Evolutionary conservation across 92 coral and sea anemone species (phyloP).

Genomic region (Epizoanthus scotinus): DNA sequence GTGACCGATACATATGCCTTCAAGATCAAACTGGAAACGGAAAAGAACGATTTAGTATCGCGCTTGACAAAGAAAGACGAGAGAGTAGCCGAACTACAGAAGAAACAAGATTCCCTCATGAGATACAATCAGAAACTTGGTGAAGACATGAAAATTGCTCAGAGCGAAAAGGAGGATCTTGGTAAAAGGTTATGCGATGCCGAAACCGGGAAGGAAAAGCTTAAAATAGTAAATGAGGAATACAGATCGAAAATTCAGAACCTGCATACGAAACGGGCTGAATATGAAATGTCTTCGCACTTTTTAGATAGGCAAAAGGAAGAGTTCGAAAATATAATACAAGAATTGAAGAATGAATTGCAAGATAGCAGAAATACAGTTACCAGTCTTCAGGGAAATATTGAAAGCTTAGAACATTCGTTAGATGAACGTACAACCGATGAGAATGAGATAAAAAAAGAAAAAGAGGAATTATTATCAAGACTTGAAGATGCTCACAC

Average conservation of each 20-base stretch:
- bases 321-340: constrained; percentile 2
- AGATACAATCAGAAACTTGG: constrained; percentile 56
- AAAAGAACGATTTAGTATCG: constrained; percentile 59
- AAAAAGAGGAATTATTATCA: constrained; percentile 32
- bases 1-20: constrained; percentile 67
- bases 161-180: constrained; percentile 46
- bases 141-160: constrained; percentile 50
- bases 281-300: constrained; percentile 43
- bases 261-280: constrained; percentile 43
- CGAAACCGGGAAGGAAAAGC: constrained; percentile 36
- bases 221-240: constrained; percentile 60
- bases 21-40: constrained; percentile 61
- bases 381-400: constrained; percentile 1
- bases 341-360: constrained; percentile 9
- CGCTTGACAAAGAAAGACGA: constrained; percentile 62
- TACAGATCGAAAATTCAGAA: constrained; percentile 45
- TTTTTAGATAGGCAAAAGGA: not conserved
- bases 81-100: constrained; percentile 46
- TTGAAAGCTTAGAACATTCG: constrained; percentile 15
- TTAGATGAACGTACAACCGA: not conserved
- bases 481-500: constrained; percentile 36
- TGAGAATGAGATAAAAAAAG: constrained; percentile 30
- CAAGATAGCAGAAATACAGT: constrained; percentile 2
- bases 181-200: constrained; percentile 47
- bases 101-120: constrained; percentile 50